These are phyloP conservation scores for Chloropsis cyanopogon DNA, from an alignment of 2,113 vertebrate genomes.

Conservation along the genomic window DNA sequence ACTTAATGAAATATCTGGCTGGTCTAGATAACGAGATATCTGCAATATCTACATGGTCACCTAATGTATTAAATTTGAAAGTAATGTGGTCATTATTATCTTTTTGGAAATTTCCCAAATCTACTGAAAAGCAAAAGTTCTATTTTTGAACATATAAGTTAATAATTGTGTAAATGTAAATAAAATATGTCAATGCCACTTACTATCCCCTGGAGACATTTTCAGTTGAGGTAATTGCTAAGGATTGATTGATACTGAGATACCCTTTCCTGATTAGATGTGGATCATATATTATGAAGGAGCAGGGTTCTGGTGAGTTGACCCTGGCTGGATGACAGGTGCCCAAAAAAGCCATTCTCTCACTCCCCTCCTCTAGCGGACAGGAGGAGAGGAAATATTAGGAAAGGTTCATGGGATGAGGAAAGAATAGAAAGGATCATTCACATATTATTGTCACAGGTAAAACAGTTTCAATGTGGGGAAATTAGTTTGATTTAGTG, in stretches of 20 bases:
- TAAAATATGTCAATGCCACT: not conserved
- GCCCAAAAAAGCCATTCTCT: not conserved
- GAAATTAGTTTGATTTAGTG: not conserved
- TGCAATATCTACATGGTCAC: not conserved
- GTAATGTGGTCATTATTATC: not conserved
- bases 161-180: not conserved
- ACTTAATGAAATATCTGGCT: slow-evolving; percentile 38
- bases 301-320: not conserved
- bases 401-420: not conserved
- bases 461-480: not conserved
- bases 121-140: not conserved
- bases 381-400: not conserved
- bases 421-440: not conserved
- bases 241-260: not conserved
- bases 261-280: not conserved
- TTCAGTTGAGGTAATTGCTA: not conserved
- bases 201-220: not conserved
- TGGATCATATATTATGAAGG: not conserved
- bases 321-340: no score
- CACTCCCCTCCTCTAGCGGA: not conserved
- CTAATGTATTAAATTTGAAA: not conserved
- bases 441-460: not conserved
- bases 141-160: not conserved
- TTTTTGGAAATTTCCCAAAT: not conserved
- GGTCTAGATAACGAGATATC: not conserved